Base-by-base conservation (phyloP, 2,888 invertebrate species). In the Plagiodera versicolora region DNA sequence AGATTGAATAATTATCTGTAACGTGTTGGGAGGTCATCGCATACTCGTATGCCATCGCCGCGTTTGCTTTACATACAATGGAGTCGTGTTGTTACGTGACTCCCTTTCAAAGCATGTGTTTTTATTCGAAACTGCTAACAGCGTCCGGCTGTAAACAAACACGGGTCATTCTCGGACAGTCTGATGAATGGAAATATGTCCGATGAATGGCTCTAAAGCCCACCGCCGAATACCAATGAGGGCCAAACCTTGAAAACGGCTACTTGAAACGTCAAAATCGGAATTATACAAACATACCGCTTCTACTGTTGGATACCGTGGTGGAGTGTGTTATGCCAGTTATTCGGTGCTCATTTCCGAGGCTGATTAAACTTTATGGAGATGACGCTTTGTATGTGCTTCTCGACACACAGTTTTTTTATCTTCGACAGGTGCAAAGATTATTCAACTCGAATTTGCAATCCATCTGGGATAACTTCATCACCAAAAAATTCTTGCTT, bases 51-150 rank as follows among this genome's bases (percentile, higher is more conserved):
- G 74, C 74, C 65, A 70, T 71, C 67, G 72, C 71, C 70, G 74
- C 70, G 67, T 73, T 70, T 68, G 76, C 74, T 79, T 79, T 78
- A 78, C 79, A 79, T 79, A 79, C 79, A 79, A 79, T 78, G 75
- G 78, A 74, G 70, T 71, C 75, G 74, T 74, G 76, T 75, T 67
- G 72, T 73, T 77, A 79, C 77, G 79, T 78, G 79, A 79, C 75
- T 75, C 71, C 72, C 70, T 75, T 78, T 71, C 72, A 69, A 77
- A 78, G 76, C 76, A 73, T 72, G 68, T 73, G 74, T 76, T 76
- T 78, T 74, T 77, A 72, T 74, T 67, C 70, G 68, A 67, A 69
- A 69, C 69, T 65, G 67, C 46, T 55, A 57, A 57, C 61, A 55
- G 55, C 58, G 66, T 62, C 63, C 69, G 67, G 65, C 68, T 63